Base-by-base conservation (phyloP, 2,113 vertebrate species). In the Gambusia affinis region DNA sequence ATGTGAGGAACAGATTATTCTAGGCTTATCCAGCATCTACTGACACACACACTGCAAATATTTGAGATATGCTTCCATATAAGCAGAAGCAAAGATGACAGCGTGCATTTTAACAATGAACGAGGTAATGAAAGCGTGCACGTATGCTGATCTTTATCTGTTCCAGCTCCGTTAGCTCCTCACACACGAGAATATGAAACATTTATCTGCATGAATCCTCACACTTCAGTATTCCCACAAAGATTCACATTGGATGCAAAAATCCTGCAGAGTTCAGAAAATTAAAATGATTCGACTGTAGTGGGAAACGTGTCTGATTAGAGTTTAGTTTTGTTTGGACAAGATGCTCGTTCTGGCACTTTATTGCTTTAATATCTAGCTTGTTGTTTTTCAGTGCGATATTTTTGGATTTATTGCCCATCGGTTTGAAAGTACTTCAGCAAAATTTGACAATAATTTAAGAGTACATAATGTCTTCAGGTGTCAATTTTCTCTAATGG, bases 51-150 rank as follows among this genome's bases (percentile, higher is more conserved):
- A 68, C 24, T 60, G 19, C 37, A 6, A 42, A 30, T 22, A 28
- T 44, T 24, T 60, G 28, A 76, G 73, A 33, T 76, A 68, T 76
- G 76, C 33, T 75, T 64, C 87, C 84, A 80, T 82, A 86, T 84
- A 86, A 81, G 83, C 47, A 76, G 69, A 85, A 73, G 62, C 12
- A 22, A 15, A 66, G 31, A 60, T 24, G 33, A 64, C 62, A 28
- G 35, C 63, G 24, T 19, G 42, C 3, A 27, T 61, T 60, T 86
- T 66, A 72, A 67, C 57, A 6, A 78, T 76, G 63, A 73, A 73
- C 31, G 1, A 42, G 11, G 51, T 8, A 14, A 54, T 44, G 51
- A 11, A 35, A 75, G 39, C 42, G 30, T 73, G 51, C 24, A 8
- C 12, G 10, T 39, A 8, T 68, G 7, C 66, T 33, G 61, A 12